These are phyloP conservation scores for Patiria pectinifera DNA, from an alignment of 53 echinoderm and acorn worm species.

Conservation along the genomic window DNA sequence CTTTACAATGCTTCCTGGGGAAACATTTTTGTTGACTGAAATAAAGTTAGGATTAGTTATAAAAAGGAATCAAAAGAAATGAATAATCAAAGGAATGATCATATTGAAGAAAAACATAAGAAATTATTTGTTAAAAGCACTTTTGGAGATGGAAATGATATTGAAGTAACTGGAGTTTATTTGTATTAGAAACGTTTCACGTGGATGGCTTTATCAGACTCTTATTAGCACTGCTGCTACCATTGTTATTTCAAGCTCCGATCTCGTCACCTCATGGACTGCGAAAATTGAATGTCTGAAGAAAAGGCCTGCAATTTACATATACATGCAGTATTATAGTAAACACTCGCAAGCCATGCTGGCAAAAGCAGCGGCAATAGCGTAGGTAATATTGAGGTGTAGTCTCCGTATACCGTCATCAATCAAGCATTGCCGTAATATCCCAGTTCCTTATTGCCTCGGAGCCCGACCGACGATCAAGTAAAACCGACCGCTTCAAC, in stretches of 20 bases:
- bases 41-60: neutral
- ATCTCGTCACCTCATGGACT: neutral
- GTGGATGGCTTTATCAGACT: neutral
- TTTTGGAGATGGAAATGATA: neutral
- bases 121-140: neutral
- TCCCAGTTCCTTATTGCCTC: constrained; percentile 51
- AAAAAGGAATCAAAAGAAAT: neutral
- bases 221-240: neutral
- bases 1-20: neutral
- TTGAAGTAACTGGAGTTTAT: neutral
- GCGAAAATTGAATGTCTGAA: constrained; percentile 45
- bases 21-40: neutral
- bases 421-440: constrained; percentile 51
- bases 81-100: neutral
- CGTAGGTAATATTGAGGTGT: constrained; percentile 48
- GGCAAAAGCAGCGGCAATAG: neutral
- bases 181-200: neutral
- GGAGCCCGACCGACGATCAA: constrained; percentile 20
- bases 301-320: neutral
- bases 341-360: constrained; percentile 25
- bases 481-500: neutral
- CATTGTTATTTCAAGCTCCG: constrained; percentile 32
- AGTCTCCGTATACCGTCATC: constrained; percentile 25
- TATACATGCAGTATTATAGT: neutral
- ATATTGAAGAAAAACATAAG: neutral